Percentiles rank a stretch among this genome's conserved stretches.
Evolutionary conservation across 1,140 invertebrate species (phyloP).

Genomic region (Musca vetustissima): DNA sequence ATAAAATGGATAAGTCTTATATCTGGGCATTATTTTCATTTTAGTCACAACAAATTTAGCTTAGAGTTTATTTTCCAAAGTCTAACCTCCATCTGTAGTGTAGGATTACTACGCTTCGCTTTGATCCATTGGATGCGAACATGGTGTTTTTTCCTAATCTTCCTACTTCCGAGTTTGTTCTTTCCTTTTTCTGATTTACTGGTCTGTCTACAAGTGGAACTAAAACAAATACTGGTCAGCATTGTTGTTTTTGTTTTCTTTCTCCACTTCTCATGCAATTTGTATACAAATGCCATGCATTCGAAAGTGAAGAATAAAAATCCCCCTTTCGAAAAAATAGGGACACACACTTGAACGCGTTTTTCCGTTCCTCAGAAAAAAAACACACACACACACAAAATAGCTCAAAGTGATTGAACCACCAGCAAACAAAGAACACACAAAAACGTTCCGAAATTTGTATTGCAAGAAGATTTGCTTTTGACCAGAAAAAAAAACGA

Average conservation of each 20-base stretch:
- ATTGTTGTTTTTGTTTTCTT: not conserved
- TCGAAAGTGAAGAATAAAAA: constrained; percentile 10
- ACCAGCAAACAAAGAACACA: constrained; percentile 11
- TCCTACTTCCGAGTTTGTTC: not conserved
- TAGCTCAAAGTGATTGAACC: constrained; percentile 13
- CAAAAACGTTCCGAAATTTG: not conserved
- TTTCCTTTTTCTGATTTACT: not conserved
- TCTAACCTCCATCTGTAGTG: too few species aligned
- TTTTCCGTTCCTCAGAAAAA: not conserved
- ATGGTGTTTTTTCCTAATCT: not conserved
- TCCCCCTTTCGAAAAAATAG: not conserved
- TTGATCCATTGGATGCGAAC: too few species aligned
- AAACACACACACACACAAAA: too few species aligned
- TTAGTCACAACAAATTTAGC: too few species aligned
- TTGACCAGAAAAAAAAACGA: not conserved
- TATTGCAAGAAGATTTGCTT: constrained; percentile 9
- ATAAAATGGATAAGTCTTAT: too few species aligned
- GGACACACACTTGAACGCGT: not conserved
- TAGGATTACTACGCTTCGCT: too few species aligned
- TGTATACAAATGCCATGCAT: constrained; percentile 22
- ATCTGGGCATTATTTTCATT: too few species aligned
- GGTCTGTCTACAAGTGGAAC: constrained; percentile 1
- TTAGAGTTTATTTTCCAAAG: too few species aligned
- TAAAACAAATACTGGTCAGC: constrained; percentile 13
- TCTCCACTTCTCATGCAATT: constrained; percentile 17